phyloP scores from a whole-genome alignment of 2,113 vertebrate genomes.

The Protobothrops flavoviridis region DNA sequence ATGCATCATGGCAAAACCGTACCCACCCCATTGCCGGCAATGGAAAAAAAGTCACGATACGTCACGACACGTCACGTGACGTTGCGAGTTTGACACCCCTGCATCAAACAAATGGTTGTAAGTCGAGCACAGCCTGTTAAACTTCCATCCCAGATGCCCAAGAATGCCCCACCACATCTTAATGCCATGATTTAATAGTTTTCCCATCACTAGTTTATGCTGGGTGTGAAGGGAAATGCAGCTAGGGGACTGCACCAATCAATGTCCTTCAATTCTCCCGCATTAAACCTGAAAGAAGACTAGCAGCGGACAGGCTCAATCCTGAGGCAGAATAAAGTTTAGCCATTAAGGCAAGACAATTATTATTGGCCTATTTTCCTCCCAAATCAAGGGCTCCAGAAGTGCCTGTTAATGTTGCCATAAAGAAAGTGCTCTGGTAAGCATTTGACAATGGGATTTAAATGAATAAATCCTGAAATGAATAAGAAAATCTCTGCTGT shows the following conservation, averaged over 20 bases:
- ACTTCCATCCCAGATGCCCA: background rate
- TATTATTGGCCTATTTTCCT: background rate
- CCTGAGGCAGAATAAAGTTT: background rate
- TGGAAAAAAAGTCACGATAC: no score
- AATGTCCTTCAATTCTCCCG: background rate
- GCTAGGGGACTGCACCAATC: background rate
- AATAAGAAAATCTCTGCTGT: background rate
- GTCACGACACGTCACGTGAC: no score
- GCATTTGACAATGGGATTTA: background rate
- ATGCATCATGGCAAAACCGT: no score
- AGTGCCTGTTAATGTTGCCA: background rate
- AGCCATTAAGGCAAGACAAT: background rate
- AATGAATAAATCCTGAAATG: background rate
- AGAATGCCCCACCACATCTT: background rate
- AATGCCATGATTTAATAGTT: background rate
- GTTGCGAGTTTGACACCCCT: no score
- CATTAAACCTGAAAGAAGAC: background rate
- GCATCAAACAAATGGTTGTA: background rate
- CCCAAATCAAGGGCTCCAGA: background rate
- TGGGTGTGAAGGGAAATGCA: background rate
- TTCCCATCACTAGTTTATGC: background rate
- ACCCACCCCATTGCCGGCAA: no score
- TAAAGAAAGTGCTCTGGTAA: background rate
- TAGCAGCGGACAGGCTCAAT: background rate
- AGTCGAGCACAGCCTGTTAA: background rate